phyloP scores from a whole-genome alignment of 2,113 vertebrate species.

The Podarcis raffonei region DNA sequence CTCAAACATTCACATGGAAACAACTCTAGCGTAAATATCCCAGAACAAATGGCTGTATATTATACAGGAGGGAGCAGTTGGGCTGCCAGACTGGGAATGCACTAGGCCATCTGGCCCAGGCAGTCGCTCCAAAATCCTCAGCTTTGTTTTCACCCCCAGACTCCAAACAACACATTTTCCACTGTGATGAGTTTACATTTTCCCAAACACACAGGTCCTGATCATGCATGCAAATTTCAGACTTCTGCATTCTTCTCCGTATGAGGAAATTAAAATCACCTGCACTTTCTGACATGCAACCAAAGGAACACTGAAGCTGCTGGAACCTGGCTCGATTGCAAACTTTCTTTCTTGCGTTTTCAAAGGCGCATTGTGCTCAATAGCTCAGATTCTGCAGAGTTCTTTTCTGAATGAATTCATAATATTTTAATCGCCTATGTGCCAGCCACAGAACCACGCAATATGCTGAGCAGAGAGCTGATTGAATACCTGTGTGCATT shows the following conservation, averaged over 20 bases:
- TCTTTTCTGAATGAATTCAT: slow-evolving; percentile 73
- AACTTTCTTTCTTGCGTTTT: slow-evolving; percentile 63
- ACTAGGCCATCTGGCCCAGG: slow-evolving; percentile 87
- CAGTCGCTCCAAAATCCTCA: slow-evolving; percentile 88
- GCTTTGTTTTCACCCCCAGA: slow-evolving; percentile 89
- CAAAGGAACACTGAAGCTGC: slow-evolving; percentile 76
- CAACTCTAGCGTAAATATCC: slow-evolving; percentile 88
- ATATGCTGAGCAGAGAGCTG: slow-evolving; percentile 56
- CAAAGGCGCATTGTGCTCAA: slow-evolving; percentile 46
- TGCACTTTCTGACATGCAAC: slow-evolving; percentile 76
- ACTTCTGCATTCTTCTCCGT: slow-evolving; percentile 78
- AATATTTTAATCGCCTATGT: slow-evolving; percentile 64
- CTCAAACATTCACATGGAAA: slow-evolving; percentile 86
- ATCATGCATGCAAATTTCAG: slow-evolving; percentile 87
- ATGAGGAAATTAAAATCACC: slow-evolving; percentile 84
- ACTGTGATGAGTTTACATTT: slow-evolving; percentile 88
- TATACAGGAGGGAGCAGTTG: slow-evolving; percentile 90
- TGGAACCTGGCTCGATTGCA: slow-evolving; percentile 69
- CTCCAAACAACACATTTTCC: slow-evolving; percentile 91
- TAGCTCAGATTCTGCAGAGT: slow-evolving; percentile 57
- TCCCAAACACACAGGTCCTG: slow-evolving; percentile 85
- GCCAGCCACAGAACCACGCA: slow-evolving; percentile 61
- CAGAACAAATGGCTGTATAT: slow-evolving; percentile 87
- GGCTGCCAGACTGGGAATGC: slow-evolving; percentile 86
- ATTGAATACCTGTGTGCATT: slow-evolving; percentile 60